Evolutionary conservation across 2,888 invertebrate genomes (phyloP).

Genomic region (Cremastinae sp.): DNA sequence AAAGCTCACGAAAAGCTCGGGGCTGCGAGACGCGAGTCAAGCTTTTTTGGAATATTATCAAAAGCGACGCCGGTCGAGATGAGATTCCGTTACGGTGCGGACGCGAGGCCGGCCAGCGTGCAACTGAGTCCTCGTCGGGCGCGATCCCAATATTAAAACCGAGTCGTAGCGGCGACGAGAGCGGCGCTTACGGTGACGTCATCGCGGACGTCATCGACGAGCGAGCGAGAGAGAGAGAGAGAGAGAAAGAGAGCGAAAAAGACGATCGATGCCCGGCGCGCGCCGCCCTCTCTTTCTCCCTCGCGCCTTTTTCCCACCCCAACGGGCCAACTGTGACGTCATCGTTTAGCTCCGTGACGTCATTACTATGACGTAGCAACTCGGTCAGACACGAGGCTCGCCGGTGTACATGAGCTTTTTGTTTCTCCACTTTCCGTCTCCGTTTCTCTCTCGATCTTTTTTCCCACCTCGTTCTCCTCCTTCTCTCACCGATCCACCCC

Average conservation of each 20-base stretch:
- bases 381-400: constrained; percentile 55
- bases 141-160: constrained; percentile 80
- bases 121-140: constrained; percentile 79
- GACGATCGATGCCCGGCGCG: neutral
- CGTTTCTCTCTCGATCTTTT: no score
- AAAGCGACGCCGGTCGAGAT: constrained; percentile 8
- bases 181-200: constrained; percentile 75
- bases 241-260: neutral
- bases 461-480: no score
- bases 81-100: constrained; percentile 63
- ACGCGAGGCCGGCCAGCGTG: constrained; percentile 78
- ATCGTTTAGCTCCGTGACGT: constrained; percentile 63
- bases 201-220: constrained; percentile 68
- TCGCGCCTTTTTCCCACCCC: constrained; percentile 12
- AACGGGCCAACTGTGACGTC: constrained; percentile 19
- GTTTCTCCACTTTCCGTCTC: no score
- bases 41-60: no score
- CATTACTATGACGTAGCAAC: constrained; percentile 68
- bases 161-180: constrained; percentile 75
- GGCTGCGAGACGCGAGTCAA: no score
- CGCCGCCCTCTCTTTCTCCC: constrained; percentile 62
- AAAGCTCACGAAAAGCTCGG: no score
- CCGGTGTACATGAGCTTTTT: no score
- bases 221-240: constrained; percentile 30
- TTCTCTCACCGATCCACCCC: no score